Evolutionary conservation across 2,888 invertebrate genomes (phyloP).

Genomic region (Girardia tigrina): DNA sequence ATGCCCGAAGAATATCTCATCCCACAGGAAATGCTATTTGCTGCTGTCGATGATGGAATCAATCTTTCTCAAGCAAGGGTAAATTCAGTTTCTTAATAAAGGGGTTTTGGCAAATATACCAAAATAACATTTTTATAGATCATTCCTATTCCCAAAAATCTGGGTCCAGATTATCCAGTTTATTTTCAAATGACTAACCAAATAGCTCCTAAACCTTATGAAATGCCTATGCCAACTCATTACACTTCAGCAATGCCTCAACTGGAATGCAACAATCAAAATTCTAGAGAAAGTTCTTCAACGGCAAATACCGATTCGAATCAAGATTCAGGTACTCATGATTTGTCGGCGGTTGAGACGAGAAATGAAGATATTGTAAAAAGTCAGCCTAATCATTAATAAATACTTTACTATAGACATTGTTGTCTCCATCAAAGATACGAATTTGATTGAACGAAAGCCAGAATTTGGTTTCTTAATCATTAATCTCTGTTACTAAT

Average conservation of each 20-base stretch:
- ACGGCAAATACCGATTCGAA: neutral
- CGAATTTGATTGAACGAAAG: no score
- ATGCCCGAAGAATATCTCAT: neutral
- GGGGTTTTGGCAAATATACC: no score
- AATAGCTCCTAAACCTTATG: neutral
- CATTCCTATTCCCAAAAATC: neutral
- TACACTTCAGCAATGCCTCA: neutral
- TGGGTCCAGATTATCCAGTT: neutral
- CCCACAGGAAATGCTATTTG: neutral
- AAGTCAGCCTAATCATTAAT: no score
- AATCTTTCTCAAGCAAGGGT: neutral
- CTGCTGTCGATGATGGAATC: conserved; percentile 14
- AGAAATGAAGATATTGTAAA: neutral
- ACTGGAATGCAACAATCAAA: conserved; percentile 10
- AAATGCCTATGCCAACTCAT: neutral
- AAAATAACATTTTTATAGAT: neutral
- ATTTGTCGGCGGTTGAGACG: neutral
- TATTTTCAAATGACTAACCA: conserved; percentile 1
- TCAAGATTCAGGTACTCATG: conserved; percentile 12
- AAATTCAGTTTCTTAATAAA: no score
- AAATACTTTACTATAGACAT: no score
- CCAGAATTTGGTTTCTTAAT: no score
- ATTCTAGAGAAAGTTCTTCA: neutral
- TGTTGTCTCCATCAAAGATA: no score
- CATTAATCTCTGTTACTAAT: no score